These are phyloP conservation scores for Morpho deidamia DNA, from an alignment of 2,888 invertebrate species.

Conservation along the genomic window DNA sequence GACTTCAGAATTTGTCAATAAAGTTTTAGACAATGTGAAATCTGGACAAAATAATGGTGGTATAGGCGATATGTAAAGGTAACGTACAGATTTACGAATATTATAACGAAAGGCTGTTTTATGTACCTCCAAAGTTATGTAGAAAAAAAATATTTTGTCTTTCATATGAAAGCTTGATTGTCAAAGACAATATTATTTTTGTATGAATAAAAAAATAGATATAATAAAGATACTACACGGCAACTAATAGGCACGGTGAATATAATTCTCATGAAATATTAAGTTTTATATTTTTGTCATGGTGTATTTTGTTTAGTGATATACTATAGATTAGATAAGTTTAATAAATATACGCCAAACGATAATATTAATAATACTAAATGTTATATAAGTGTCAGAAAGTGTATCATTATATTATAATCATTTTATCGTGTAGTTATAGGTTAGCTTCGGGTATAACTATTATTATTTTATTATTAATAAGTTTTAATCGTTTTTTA, in stretches of 20 bases:
- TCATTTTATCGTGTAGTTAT: not conserved
- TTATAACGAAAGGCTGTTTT: slow-evolving; percentile 73
- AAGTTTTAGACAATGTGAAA: slow-evolving; percentile 91
- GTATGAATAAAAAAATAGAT: slow-evolving; percentile 44
- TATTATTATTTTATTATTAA: no score
- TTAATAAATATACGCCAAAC: slow-evolving; percentile 6
- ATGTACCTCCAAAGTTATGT: slow-evolving; percentile 78
- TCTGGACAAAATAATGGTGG: slow-evolving; percentile 88
- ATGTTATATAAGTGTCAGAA: not conserved
- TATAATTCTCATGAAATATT: slow-evolving; percentile 20
- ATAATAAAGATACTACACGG: slow-evolving; percentile 59
- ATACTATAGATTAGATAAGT: not conserved
- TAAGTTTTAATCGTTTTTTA: no score
- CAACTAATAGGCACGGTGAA: slow-evolving; percentile 44
- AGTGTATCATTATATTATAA: not conserved
- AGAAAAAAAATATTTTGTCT: slow-evolving; percentile 56
- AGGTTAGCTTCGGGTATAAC: no score
- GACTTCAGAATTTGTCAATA: slow-evolving; percentile 96
- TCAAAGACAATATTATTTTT: slow-evolving; percentile 73
- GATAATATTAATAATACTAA: not conserved
- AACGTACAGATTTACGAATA: slow-evolving; percentile 28
- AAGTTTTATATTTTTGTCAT: slow-evolving; percentile 20
- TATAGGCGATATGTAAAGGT: slow-evolving; percentile 82
- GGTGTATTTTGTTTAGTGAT: slow-evolving; percentile 1
- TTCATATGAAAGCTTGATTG: slow-evolving; percentile 60